Base-by-base conservation (phyloP, 2,797 vertebrate genomes). In the Phoxinus dragarum region DNA sequence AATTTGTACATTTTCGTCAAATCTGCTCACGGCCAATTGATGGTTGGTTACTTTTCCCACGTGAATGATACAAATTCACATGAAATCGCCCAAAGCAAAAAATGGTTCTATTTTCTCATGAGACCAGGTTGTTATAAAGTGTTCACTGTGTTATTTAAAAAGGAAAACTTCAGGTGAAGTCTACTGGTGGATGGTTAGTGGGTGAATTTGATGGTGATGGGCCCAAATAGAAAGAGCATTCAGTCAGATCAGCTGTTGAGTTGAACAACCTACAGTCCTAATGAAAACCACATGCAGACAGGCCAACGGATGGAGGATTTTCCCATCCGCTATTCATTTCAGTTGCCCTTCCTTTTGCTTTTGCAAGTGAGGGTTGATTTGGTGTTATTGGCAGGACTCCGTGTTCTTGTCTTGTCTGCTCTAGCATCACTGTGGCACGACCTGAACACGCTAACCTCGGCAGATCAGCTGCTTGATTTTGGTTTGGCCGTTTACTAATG, bases 241-340 rank as follows among this genome's bases (percentile, higher is more conserved):
- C 54, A 52, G 49, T 47, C 66, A 21, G 44, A 38, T 84, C 72
- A 68, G 74, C 56, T 71, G 73, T 81, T 77, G 16, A 81, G 72
- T 34, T 81, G 47, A 80, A 38, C 14, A 77, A 69, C 54, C 67
- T 40, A 12, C 23, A 80, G 86, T 71, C 61, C 56, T 52, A 64
- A 84, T 68, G 49, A 76, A 88, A 79, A 42, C 86, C 77, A 73
- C 86, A 84, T 84, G 77, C 52, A 49, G 81, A 77, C 44, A 83
- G 21, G 80, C 79, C 73, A 75, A 54, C 44, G 75, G 49, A 75
- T 72, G 76, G 68, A 84, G 56, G 11, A n/a, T 86, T 52, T 69
- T 36, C 71, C 44, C 84, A 61, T 59, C 64, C 34, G n/a, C 34
- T 78, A 56, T 66, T 66, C 36, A 71, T 81, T 81, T 69, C 76